phyloP scores from a whole-genome alignment of 1,140 invertebrate genomes.

The Copidosoma floridanum region DNA sequence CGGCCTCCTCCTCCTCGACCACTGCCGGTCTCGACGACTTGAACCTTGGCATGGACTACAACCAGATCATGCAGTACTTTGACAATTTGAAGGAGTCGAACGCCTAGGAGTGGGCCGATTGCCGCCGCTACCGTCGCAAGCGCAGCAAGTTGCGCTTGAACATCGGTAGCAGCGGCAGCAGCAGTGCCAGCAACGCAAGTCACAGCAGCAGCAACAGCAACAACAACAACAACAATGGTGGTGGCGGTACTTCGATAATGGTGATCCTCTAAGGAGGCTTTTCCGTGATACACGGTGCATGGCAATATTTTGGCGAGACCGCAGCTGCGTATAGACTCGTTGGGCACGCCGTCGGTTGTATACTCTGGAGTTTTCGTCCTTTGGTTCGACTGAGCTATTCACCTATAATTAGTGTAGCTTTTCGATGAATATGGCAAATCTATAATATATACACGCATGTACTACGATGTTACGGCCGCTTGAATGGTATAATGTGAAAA shows the following conservation, averaged over 20 bases:
- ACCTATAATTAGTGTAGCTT: too few relatives aligned
- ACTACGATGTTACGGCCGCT: too few relatives aligned
- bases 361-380: too few relatives aligned
- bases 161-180: not conserved
- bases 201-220: not conserved
- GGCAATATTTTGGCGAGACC: too few relatives aligned
- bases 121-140: slow-evolving; percentile 12
- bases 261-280: too few relatives aligned
- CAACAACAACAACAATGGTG: too few relatives aligned
- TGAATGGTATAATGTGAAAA: too few relatives aligned
- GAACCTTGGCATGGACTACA: slow-evolving; percentile 89
- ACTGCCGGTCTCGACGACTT: slow-evolving; percentile 74
- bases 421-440: too few relatives aligned
- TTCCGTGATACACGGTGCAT: too few relatives aligned
- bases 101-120: slow-evolving; percentile 45
- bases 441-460: too few relatives aligned
- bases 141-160: slow-evolving; percentile 17
- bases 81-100: slow-evolving; percentile 85
- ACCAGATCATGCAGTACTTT: slow-evolving; percentile 96
- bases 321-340: slow-evolving; percentile 18
- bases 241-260: too few relatives aligned
- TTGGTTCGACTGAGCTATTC: too few relatives aligned
- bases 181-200: not conserved
- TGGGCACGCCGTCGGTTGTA: not conserved
- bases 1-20: slow-evolving; percentile 23